These are phyloP conservation scores for Toxotes lorentzi DNA, from an alignment of 2,797 vertebrate species.

Conservation along the genomic window DNA sequence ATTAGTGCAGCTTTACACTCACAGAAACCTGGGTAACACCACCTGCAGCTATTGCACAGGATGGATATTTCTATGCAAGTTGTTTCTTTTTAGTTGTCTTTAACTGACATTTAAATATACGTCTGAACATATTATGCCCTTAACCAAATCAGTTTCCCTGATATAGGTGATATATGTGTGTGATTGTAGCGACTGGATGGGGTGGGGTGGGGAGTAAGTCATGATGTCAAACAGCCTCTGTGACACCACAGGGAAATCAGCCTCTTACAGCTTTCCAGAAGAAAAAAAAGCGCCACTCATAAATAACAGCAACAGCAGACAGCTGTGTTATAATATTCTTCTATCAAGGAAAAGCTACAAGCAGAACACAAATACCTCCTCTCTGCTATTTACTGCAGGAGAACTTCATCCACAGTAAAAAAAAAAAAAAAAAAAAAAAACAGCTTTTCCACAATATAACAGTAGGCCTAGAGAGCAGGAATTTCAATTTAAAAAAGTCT, in stretches of 20 bases:
- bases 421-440: background rate
- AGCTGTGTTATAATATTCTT: slow-evolving; percentile 17
- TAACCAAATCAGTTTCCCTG: background rate
- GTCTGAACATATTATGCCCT: background rate
- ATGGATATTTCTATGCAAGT: background rate
- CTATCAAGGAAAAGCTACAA: slow-evolving; percentile 17
- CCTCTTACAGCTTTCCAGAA: slow-evolving; percentile 41
- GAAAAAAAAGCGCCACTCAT: slow-evolving; percentile 36
- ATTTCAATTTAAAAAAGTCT: slow-evolving; percentile 3
- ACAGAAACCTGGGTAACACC: background rate
- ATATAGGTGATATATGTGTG: background rate
- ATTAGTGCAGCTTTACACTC: background rate
- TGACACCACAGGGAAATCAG: slow-evolving; percentile 73
- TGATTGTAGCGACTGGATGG: background rate
- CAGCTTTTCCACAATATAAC: background rate
- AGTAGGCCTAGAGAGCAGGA: background rate
- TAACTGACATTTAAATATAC: background rate
- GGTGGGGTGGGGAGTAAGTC: slow-evolving; percentile 29
- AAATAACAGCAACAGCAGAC: slow-evolving; percentile 40
- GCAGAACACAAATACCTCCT: slow-evolving; percentile 18
- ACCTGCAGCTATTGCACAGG: background rate
- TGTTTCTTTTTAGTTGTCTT: background rate
- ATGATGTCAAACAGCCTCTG: slow-evolving; percentile 48
- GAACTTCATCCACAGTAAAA: background rate
- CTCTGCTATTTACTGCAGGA: slow-evolving; percentile 21